Evolutionary conservation across 2,113 vertebrate species (phyloP), one percentile per base, ranked within the genome.

Genomic region (Rhynchopsitta pachyrhyncha): DNA sequence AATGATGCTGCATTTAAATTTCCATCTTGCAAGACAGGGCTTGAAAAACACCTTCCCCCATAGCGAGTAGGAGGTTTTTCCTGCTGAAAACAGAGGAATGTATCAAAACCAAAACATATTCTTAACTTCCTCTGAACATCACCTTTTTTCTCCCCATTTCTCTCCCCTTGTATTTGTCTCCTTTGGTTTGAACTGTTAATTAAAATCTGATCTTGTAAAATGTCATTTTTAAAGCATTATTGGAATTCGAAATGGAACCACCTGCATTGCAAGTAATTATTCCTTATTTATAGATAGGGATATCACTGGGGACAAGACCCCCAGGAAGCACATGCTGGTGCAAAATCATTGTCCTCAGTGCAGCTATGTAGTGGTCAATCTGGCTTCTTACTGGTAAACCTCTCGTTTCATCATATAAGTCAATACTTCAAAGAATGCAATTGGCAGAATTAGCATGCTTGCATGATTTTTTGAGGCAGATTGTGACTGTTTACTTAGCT

Each of bases 21-120:
- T 81, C 18, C 52, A 90, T 82, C 47, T 75, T 74, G 68, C 49
- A 88, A 90, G 60, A 91, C 60, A 59, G 20, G 25, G 49, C 25
- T 82, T 82, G 67, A 94, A 94, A 91, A 77, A 82, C 79, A 81
- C 42, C 60, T 85, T 93, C 83, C 77, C 67, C 77, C 39, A 1
- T 10, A 63, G 31, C 12, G 35, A 79, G 73, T 42, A 68, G 88
- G 89, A 95, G 59, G 24, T 4, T 90, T 76, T 88, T 76, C 52
- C 71, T 70, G 44, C 15, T 78, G 42, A 63, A 93, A 92, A 74
- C 47, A 89, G 67, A 91, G 20, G 42, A 84, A 64, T 29, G 10
- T 37, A 86, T 81, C 77, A 79, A 92, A 92, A 84, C 37, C n/a
- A 63, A 89, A 95, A 44, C 25, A 42, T 25, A 67, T 86, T 18